Conservation (phyloP, 2,888 invertebrate genomes). For the Xestoiulus laeticollis region DNA sequence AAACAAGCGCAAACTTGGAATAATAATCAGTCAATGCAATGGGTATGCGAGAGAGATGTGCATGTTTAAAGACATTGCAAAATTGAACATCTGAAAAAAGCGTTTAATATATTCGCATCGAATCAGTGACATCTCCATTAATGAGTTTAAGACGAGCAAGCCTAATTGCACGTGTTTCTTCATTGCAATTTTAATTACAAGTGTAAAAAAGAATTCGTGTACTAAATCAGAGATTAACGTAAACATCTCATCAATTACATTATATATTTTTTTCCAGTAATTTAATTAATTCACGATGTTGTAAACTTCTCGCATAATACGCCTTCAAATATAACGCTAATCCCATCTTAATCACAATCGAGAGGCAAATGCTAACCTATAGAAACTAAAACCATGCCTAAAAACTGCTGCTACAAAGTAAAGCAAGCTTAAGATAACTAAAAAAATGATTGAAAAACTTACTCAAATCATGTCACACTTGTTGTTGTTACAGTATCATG, state of each 20-base stretch:
- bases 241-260: neutral
- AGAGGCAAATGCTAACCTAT: neutral
- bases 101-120: neutral
- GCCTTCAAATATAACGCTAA: neutral
- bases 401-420: neutral
- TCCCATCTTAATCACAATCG: no score
- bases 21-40: neutral
- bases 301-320: neutral
- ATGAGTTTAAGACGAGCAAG: neutral
- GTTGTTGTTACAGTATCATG: neutral
- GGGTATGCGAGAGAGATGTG: neutral
- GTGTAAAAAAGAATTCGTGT: neutral
- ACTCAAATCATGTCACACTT: neutral
- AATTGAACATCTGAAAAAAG: no score
- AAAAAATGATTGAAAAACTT: neutral
- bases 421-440: neutral
- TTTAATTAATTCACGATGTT: neutral
- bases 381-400: neutral
- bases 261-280: neutral
- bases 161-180: neutral
- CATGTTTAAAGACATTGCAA: neutral
- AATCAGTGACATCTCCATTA: neutral
- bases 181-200: neutral
- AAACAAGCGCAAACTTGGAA: neutral
- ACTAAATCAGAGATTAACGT: slow-evolving; percentile 7